Evolutionary conservation across 2,888 invertebrate species (phyloP), one percentile per base, ranked within the genome.

Genomic region (Platerodrilus igneus): DNA sequence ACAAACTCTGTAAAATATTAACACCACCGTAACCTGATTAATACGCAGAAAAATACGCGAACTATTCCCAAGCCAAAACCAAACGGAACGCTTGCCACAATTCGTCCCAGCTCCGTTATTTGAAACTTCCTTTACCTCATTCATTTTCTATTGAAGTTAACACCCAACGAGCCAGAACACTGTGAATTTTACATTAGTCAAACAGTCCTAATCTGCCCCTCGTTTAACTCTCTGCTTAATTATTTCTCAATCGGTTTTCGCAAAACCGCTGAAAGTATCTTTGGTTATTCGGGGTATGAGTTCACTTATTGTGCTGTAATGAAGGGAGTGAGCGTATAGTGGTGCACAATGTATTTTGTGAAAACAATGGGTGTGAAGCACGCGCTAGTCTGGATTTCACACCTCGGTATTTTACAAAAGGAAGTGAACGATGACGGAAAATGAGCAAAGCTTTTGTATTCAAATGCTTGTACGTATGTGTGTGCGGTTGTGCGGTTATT

Each of bases 141-240:
- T 44, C 46, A 48, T 48, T 47, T 47, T 47, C 44, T 37, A 47
- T 49, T 43, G 44, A 36, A 44, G 37, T 36, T n/a, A 34, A 43
- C 43, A 35, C 43, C 32, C 33, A 31, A 18, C 29, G 36, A 31
- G 28, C 18, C 33, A 31, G 26, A 42, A 47, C 32, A 44, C 41
- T 44, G 42, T 54, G 51, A 54, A 54, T 54, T 54, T 54, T 54
- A 47, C 50, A 54, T 52, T 43, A 52, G 50, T 51, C 50, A 51
- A 50, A 52, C 51, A 51, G 47, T 36, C 45, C 46, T 54, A 54
- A 54, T 54, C 50, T 51, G 45, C 48, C 44, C 37, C 40, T 41
- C 48, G 42, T 52, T 54, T 54, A 52, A 50, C 48, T 25, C 37
- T 41, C 25, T 37, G 29, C 34, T 45, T 39, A 39, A 44, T 44